Conservation (phyloP, 2,797 vertebrate genomes). For the Characodon lateralis region DNA sequence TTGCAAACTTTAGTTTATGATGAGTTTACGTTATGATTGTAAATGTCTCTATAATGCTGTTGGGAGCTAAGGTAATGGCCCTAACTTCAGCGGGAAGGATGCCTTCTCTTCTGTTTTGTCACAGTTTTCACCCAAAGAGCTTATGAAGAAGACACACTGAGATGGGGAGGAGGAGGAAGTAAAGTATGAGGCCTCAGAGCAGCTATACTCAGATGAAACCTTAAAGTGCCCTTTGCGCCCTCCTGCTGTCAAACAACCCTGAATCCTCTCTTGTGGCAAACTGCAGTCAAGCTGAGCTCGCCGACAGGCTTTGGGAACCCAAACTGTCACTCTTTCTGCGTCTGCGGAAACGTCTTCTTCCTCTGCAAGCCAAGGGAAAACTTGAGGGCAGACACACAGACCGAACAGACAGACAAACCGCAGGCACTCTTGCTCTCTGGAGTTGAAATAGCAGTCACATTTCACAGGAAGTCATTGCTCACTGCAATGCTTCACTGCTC, state of each 20-base stretch:
- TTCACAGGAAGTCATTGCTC: slow-evolving; percentile 73
- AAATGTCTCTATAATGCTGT: slow-evolving; percentile 76
- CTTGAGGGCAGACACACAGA: slow-evolving; percentile 67
- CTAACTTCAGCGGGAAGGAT: slow-evolving; percentile 44
- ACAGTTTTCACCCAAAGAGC: slow-evolving; percentile 12
- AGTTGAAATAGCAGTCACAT: slow-evolving; percentile 76
- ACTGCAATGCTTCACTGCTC: slow-evolving; percentile 70
- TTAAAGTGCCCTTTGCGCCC: slow-evolving; percentile 37
- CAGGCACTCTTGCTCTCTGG: slow-evolving; percentile 56
- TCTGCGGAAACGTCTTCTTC: slow-evolving; percentile 70
- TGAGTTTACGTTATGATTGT: slow-evolving; percentile 63
- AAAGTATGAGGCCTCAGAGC: slow-evolving; percentile 23
- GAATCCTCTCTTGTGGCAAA: slow-evolving; percentile 43
- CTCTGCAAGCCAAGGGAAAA: slow-evolving; percentile 50
- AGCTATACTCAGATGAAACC: slow-evolving; percentile 18
- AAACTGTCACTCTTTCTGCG: slow-evolving; percentile 62
- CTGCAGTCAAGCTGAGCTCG: slow-evolving; percentile 36
- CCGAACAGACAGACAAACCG: slow-evolving; percentile 69
- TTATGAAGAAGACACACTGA: slow-evolving; percentile 8
- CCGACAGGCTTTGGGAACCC: slow-evolving; percentile 53
- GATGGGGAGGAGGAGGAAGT: slow-evolving; percentile 11
- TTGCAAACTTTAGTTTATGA: slow-evolving; percentile 68
- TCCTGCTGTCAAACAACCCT: slow-evolving; percentile 43
- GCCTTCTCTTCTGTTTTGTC: slow-evolving; percentile 32
- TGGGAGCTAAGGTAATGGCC: slow-evolving; percentile 75